Conservation (phyloP, 2,113 vertebrate genomes). For the Megaleporinus macrocephalus region DNA sequence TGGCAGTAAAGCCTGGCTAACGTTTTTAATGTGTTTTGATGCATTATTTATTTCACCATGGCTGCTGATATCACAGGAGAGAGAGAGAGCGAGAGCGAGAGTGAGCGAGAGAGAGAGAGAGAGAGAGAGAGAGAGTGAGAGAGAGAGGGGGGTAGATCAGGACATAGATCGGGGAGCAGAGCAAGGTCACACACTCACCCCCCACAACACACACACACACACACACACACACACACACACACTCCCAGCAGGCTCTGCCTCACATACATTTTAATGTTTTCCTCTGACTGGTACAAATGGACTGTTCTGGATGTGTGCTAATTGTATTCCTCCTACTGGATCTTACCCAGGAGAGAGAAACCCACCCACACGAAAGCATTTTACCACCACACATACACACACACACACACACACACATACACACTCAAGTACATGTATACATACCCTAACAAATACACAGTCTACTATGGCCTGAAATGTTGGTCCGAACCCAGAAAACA, state of each 20-base stretch:
- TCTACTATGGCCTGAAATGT: too few species aligned
- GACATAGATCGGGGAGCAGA: conserved; percentile 61
- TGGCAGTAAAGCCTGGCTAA: conserved; percentile 73
- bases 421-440: background rate
- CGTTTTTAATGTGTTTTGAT: conserved; percentile 78
- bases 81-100: conserved; percentile 50
- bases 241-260: conserved; percentile 57
- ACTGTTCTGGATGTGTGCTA: conserved; percentile 69
- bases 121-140: conserved; percentile 38
- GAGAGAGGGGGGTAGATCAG: conserved; percentile 29
- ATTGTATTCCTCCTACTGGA: conserved; percentile 61
- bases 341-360: background rate
- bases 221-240: background rate
- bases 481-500: too few species aligned
- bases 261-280: conserved; percentile 74
- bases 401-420: conserved; percentile 5
- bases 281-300: conserved; percentile 70
- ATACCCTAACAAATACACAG: background rate
- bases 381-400: conserved; percentile 4
- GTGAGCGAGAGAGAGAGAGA: too few species aligned
- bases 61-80: conserved; percentile 74
- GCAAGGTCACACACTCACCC: conserved; percentile 66
- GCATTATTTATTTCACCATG: conserved; percentile 78
- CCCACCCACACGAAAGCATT: conserved; percentile 47
- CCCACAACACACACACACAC: conserved; percentile 32